Evolutionary conservation across 1,140 invertebrate genomes (phyloP), one percentile per base, ranked within the genome.

Genomic region (Leucophenga varia): DNA sequence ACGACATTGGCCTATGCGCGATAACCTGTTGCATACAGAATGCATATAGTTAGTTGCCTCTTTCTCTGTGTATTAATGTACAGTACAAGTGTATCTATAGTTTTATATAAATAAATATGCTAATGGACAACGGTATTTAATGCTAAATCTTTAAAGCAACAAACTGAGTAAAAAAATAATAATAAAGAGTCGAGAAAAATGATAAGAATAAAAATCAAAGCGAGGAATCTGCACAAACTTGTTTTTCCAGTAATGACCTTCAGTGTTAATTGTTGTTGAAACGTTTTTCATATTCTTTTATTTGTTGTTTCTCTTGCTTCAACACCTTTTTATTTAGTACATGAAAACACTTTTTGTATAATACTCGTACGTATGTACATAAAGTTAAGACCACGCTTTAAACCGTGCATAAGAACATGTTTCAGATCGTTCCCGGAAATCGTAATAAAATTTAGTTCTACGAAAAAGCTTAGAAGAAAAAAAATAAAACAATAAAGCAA

Each of bases 201-300:
- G n/a, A n/a, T n/a, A n/a, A n/a, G n/a, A n/a, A n/a, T n/a, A n/a
- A n/a, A n/a, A n/a, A 39, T 36, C 20, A 28, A 18, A 41, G 43
- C 21, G 13, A 50, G 5, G 35, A 38, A 14, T 44, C 39, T 36
- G 28, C 35, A 53, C 41, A 61, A 64, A 65, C 63, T 63, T 63
- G 63, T 65, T 65, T 65, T 65, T 67, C 63, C 63, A 65, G 63
- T 65, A 65, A 65, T 65, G 63, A 65, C 63, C 63, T 65, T 65
- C 63, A 61, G 37, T 65, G 59, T 59, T 55, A 61, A 59, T 52
- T 65, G n/a, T 65, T 68, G 67, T 59, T 52, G 54, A 56, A 49
- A 59, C 43, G 13, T n/a, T 34, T 14, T n/a, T 14, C 7, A 34
- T 10, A 37, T 10, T 9, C 18, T 43, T 28, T 14, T 20, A 43